These are phyloP conservation scores for Tonatia bakeri DNA, from an alignment of 2,113 vertebrate species.

Conservation along the genomic window DNA sequence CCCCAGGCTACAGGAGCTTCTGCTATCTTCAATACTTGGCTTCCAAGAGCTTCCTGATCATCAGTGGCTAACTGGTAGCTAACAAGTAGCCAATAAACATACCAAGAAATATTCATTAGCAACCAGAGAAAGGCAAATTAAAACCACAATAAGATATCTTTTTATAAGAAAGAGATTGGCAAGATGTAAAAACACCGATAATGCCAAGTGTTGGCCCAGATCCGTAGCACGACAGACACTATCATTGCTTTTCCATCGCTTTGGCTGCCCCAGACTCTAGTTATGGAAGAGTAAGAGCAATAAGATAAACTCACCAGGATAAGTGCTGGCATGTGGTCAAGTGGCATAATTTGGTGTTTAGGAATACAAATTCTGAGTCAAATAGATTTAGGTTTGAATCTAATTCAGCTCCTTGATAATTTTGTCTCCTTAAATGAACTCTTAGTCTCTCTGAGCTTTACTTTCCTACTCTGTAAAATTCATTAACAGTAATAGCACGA, in stretches of 20 bases:
- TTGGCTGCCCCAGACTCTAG: not conserved
- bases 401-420: not conserved
- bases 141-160: not conserved
- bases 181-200: not conserved
- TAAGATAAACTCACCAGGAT: not conserved
- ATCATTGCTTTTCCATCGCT: not conserved
- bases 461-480: not conserved
- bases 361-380: not conserved
- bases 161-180: not conserved
- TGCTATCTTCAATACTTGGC: not conserved
- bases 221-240: not conserved
- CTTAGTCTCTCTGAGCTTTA: not conserved
- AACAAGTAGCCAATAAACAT: not conserved
- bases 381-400: not conserved
- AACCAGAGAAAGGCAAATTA: not conserved
- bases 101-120: not conserved
- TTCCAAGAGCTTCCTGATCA: not conserved
- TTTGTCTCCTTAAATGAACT: not conserved
- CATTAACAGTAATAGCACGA: not conserved
- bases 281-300: not conserved
- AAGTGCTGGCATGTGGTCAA: accelerated
- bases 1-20: not conserved
- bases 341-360: not conserved
- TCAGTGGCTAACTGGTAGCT: not conserved
- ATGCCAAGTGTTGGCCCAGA: not conserved